Conservation (phyloP, 2,113 vertebrate genomes). For the Vanacampus margaritifer region DNA sequence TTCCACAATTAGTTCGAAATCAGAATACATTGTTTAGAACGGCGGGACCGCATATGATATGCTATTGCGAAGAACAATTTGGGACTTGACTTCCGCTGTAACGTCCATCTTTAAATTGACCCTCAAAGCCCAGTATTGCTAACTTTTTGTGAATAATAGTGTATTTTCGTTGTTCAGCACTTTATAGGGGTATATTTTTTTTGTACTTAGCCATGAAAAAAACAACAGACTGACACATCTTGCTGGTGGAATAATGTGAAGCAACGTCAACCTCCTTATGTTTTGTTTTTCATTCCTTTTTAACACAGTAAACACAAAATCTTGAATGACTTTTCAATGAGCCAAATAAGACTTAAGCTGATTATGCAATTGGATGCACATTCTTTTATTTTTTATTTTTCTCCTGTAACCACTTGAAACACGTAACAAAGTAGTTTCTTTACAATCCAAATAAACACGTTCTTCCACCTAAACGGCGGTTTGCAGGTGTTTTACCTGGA, state of each 20-base stretch:
- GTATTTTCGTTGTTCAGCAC: slow-evolving; percentile 11
- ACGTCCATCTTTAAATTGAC: too few species aligned
- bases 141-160: background rate
- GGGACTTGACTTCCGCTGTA: too few species aligned
- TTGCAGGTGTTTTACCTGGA: background rate
- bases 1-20: too few species aligned
- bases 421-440: background rate
- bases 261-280: background rate
- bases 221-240: background rate
- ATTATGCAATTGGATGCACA: background rate
- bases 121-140: background rate
- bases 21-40: too few species aligned
- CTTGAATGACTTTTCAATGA: background rate
- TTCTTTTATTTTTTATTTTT: background rate
- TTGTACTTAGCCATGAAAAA: background rate
- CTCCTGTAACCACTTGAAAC: background rate
- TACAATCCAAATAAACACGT: background rate
- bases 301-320: background rate
- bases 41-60: too few species aligned
- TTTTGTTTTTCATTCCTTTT: background rate
- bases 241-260: background rate
- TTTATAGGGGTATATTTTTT: slow-evolving; percentile 21
- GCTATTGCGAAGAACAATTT: too few species aligned
- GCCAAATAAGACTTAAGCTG: background rate
- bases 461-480: background rate